Base-by-base conservation (phyloP, 2,113 vertebrate species). In the Xyrauchen texanus region DNA sequence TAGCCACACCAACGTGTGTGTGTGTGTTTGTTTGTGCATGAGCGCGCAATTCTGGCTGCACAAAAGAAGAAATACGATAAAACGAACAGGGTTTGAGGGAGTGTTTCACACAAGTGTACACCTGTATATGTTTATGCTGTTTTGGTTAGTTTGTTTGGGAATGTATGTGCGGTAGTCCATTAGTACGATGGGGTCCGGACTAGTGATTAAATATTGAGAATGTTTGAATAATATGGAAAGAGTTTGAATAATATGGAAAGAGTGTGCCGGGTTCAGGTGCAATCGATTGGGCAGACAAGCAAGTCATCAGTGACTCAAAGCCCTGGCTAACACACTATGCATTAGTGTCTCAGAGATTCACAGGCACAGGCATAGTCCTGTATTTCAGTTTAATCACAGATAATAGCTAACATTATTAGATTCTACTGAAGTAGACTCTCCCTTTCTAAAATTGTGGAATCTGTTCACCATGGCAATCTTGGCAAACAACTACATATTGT, bases 121-220 rank as follows among this genome's bases (percentile, higher is more conserved):
- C 63, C 77, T 65, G 68, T 76, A 47, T 77, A 66, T 84, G 60
- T 79, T 82, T 60, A 21, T 72, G 57, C 68, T 80, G 68, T 86
- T 82, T 80, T 53, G 62, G 64, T 77, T 65, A 80, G 70, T 86
- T 68, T 85, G 77, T 79, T 73, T 68, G 52, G n/a, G 64, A 46
- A 62, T 81, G 81, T 46, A 49, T 73, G 51, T 68, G 46, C 74
- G 60, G 64, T 70, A 78, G 80, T 63, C 46, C 70, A 8, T 60
- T 80, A 52, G 44, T 72, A 81, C 76, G 73, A 66, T 83, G 84
- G 85, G 88, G 88, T 88, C 82, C 84, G 83, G 88, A 83, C 82
- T 82, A 83, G 84, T 90, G 88, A 91, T 93, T 91, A 93, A 92
- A 93, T 90, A 91, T 92, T 91, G 89, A 93, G 88, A 90, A 81